Evolutionary conservation across 2,113 vertebrate species (phyloP), one percentile per base, ranked within the genome.

Genomic region (Gallinago media): DNA sequence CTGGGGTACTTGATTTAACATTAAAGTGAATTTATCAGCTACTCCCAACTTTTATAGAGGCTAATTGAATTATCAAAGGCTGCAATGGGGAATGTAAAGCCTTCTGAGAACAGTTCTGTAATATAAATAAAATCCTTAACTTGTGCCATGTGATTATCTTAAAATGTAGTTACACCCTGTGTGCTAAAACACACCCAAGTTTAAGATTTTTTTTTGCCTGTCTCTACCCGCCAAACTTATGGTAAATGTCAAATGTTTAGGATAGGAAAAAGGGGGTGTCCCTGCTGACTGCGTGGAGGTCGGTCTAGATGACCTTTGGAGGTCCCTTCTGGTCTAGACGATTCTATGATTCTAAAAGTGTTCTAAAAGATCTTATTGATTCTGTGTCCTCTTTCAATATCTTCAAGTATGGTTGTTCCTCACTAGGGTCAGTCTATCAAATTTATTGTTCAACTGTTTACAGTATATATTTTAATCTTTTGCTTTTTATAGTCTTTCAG

Each of bases 11-110:
- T 84, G 80, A 66, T 87, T 89, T 56, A 93, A 92, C 89, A 95
- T 93, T 93, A 94, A 96, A 97, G 92, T 96, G 92, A 97, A 96
- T 95, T 96, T 96, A 94, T 94, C 94, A 92, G 77, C 50, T 93
- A 70, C 52, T 96, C 65, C 72, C 63, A 88, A 96, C 16, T 88
- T 96, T 94, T 92, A 80, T 38, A 95, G 59, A 96, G 79, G 90
- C 67, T 93, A 96, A 96, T 93, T 94, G 90, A 96, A 93, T 94
- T 94, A 97, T 92, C 88, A 96, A 93, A 88, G 82, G 42, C 90
- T 94, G 79, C 82, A 86, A 86, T 71, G 55, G 90, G 82, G 68
- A 96, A 92, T 85, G 42, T 89, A 85, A 92, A 85, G 34, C 56
- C 88, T 85, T 95, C 55, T 86, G 75, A 97, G 95, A 93, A 71